Conservation (phyloP, 2,113 vertebrate species). For the Theristicus caerulescens region DNA sequence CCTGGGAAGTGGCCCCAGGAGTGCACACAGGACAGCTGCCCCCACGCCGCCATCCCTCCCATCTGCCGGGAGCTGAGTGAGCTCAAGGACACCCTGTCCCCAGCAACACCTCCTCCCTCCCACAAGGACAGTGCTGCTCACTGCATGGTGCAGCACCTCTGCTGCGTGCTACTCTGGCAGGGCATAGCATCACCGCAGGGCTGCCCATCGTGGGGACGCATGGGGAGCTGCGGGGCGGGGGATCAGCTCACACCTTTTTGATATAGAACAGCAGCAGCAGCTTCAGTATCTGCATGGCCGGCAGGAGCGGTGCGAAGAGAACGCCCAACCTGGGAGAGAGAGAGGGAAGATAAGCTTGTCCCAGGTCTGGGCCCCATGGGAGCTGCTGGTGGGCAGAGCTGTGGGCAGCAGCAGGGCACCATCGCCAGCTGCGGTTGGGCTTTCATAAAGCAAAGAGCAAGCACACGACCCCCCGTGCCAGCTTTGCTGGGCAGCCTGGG, state of each 20-base stretch:
- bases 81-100: neutral
- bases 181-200: neutral
- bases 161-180: neutral
- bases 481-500: neutral
- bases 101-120: neutral
- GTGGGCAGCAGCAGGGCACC: neutral
- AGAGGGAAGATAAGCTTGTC: rapidly evolving
- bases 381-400: neutral
- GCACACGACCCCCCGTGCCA: rapidly evolving
- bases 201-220: rapidly evolving
- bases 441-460: neutral
- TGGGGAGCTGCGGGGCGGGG: rapidly evolving
- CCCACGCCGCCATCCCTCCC: neutral
- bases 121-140: rapidly evolving
- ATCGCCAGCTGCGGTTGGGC: rapidly evolving
- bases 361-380: rapidly evolving
- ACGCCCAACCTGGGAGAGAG: constrained; percentile 83
- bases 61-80: rapidly evolving
- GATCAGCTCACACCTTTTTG: constrained; percentile 81
- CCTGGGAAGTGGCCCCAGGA: neutral
- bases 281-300: constrained; percentile 84
- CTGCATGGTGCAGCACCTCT: neutral
- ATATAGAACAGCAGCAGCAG: constrained; percentile 88
- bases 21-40: neutral
- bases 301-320: constrained; percentile 86